A percentile compares a stretch with the other conserved stretches of the same genome.
phyloP scores from a whole-genome alignment of 2,113 vertebrate species.

The Sylvietta virens region DNA sequence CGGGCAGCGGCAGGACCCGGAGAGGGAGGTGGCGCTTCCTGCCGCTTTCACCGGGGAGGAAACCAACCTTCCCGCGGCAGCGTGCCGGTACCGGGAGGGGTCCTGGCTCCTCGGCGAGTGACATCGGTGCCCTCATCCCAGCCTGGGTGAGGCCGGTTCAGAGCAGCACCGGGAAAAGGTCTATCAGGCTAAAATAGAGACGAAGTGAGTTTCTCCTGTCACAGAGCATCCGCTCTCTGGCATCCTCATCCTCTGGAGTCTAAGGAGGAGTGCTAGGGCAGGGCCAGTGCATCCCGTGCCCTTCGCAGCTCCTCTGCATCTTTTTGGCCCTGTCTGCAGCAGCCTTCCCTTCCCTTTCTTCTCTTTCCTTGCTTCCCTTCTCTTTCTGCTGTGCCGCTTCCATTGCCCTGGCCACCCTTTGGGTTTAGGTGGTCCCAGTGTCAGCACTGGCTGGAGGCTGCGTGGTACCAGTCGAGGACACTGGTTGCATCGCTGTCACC shows the following conservation, averaged over 20 bases:
- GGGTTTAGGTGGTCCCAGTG: neutral
- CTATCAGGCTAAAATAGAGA: neutral
- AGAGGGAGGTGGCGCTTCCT: neutral
- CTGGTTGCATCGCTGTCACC: neutral
- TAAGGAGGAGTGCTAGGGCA: neutral
- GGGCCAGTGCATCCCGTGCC: neutral
- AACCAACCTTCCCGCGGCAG: neutral
- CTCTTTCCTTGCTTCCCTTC: neutral
- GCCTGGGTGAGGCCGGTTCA: neutral
- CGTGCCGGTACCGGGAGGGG: neutral
- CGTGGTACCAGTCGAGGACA: fast-evolving
- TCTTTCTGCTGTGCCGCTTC: neutral
- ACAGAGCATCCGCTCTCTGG: neutral
- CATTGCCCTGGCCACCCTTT: neutral
- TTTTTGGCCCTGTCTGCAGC: neutral
- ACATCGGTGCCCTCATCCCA: neutral
- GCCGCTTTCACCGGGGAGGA: neutral
- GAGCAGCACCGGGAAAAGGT: neutral
- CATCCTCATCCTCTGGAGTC: neutral
- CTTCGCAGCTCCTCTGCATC: neutral
- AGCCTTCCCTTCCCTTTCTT: neutral
- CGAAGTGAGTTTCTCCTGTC: neutral
- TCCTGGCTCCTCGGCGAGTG: neutral
- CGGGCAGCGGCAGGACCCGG: neutral
- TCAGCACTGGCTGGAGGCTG: neutral